Evolutionary conservation across 2,888 invertebrate species (phyloP), one percentile per base, ranked within the genome.

Genomic region (Neoitamus cyanurus): DNA sequence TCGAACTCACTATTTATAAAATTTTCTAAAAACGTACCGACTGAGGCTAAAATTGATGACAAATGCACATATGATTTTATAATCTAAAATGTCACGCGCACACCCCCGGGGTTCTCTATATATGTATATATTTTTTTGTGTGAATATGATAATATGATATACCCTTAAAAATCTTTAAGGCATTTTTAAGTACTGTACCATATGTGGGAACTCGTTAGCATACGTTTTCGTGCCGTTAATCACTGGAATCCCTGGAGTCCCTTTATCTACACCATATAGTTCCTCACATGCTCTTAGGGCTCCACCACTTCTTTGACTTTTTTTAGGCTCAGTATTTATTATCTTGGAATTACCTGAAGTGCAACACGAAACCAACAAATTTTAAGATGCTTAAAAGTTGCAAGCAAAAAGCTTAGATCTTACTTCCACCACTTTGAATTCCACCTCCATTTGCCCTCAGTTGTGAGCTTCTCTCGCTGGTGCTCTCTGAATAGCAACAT

Each of bases 191-290:
- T 58, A 48, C 48, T 15, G 5, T 90, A 93, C 93, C 93, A 94
- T 93, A 86, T 93, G 93, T 2, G 93, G 93, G 88, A 93, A 93
- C 88, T 93, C 93, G 48, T 91, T 92, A 31, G 90, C 88, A 28
- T 89, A 87, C 0, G 93, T 92, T 15, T 90, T 90, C 70, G 93
- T 93, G 3, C 93, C 93, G 68, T 93, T 92, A 84, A 93, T 93
- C 7, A 28, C 30, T 1, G 25, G 3, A 15, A 36, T 15, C n/a
- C n/a, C 3, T 48, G 4, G 13, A 9, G 1, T 2, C n/a, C 28
- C 5, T n/a, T 70, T n/a, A 11, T 11, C 13, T 4, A 28, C 2
- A 13, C 7, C 3, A 31, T 78, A 78, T 0, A 30, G 3, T 15
- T 78, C 31, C 1, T 48, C n/a, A 31, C 78, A 78, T n/a, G 48